Evolutionary conservation across 2,113 vertebrate species (phyloP), one percentile per base, ranked within the genome.

Genomic region (Barbus barbus): DNA sequence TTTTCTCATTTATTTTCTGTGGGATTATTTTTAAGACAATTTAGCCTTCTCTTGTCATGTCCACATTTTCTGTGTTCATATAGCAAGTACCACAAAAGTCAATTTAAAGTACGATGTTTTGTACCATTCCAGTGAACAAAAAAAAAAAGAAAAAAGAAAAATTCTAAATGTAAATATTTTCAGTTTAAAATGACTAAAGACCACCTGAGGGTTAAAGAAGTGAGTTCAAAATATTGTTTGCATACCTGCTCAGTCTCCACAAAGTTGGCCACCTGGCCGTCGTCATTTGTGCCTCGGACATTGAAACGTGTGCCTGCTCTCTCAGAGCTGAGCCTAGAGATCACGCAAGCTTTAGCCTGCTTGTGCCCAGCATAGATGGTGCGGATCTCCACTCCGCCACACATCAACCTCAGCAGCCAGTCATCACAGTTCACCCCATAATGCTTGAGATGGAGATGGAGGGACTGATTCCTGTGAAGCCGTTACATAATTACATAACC

Each of bases 321-420:
- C 88, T 98, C 98, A 13, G 98, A 99, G 93, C 98, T 99, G 24
- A 99, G 95, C n/a, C 97, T 95, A 63, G 97, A 98, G 89, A 99
- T 97, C 80, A 98, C 96, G 83, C 98, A 99, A 78, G 97, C 98
- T 89, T 99, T 99, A 38, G 97, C 98, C 90, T 99, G 98, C 89
- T 97, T 98, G 90, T 99, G 98, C 13, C 97, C 98, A 0, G 98
- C 97, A 85, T 99, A 99, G 91, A 99, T 98, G 2, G 98, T 99
- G 84, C 98, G 94, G 89, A 99, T 94, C 92, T 99, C 98, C 71
- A 99, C 98, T 31, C 98, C 98, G 0, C 98, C 98, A 74, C 98
- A 99, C 98, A 99, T 98, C 86, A 99, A 95, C 12, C 97, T 95
- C 78, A 99, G 88, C 76, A 99, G 86, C 98, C 98, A 99, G 88